phyloP scores from a whole-genome alignment of 2,797 vertebrate species.

The Enteromius treurensis region DNA sequence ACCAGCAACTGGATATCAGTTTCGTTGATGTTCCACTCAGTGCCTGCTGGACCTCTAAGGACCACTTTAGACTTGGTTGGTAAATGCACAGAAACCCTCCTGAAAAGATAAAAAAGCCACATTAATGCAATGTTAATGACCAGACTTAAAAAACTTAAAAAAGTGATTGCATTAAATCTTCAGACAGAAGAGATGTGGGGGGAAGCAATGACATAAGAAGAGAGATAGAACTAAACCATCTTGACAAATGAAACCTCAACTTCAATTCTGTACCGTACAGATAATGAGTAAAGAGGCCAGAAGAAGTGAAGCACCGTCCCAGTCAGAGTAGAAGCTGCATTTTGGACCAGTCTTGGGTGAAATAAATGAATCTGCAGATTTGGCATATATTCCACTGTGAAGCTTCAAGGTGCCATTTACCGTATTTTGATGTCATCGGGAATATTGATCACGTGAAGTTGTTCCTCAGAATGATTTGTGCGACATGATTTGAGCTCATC shows the following conservation, averaged over 20 bases:
- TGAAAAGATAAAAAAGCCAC: conserved; percentile 56
- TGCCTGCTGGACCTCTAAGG: conserved; percentile 75
- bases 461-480: not conserved
- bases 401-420: conserved; percentile 63
- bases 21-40: conserved; percentile 69
- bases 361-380: not conserved
- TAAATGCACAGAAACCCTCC: conserved; percentile 69
- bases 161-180: not conserved
- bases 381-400: not conserved
- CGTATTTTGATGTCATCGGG: conserved; percentile 63
- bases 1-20: conserved; percentile 55
- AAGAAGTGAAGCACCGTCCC: not conserved
- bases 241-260: not conserved
- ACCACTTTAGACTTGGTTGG: conserved; percentile 54
- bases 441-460: conserved; percentile 79
- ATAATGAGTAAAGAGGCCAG: not conserved
- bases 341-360: not conserved
- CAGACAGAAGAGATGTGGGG: not conserved
- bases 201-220: not conserved
- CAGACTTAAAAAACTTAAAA: not conserved
- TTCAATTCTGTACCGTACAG: not conserved
- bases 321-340: not conserved
- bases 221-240: not conserved
- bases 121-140: not conserved
- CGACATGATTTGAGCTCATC: conserved; percentile 66